Evolutionary conservation across 2,113 vertebrate genomes (phyloP), one percentile per base, ranked within the genome.

Genomic region (Trematocara nigrifrons): DNA sequence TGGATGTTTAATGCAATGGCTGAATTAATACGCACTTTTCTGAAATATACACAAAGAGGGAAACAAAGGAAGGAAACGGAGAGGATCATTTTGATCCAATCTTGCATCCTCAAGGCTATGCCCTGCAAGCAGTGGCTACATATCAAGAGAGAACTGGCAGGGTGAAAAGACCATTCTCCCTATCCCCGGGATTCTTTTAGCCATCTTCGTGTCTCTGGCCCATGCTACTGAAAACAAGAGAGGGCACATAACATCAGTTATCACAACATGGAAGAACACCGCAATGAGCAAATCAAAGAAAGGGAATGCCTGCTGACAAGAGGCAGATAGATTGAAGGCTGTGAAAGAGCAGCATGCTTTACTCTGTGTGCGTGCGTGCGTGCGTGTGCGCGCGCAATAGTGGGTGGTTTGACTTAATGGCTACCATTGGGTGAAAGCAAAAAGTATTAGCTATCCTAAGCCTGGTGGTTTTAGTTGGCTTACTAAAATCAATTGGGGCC

Each of bases 231-330:
- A 80, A 42, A 79, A 79, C 53, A 79, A 54, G 2, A 26, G 81
- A 61, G 61, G 64, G 78, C 45, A 69, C 71, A 66, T 80, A 79
- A 84, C 86, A 54, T 53, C 15, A 57, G 77, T 85, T 45, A 54
- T 42, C 1, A 78, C 89, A 89, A 86, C 88, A 78, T 40, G n/a
- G 57, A 86, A 82, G 85, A 87, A 42, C 66, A 61, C 89, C 15
- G 57, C 80, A 83, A 79, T 57, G 79, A 83, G 40, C 84, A 90
- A 91, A 91, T 90, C 74, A 89, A 83, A 92, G 71, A 79, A 47
- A 29, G 38, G 47, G 29, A 10, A 15, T 45, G 47, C 42, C 56
- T 59, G 88, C 64, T 84, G 79, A 87, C 79, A 84, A 52, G 33
- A 87, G 84, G 78, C n/a, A 69, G 22, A 61, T 51, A 52, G 40